Evolutionary conservation across 2,797 vertebrate species (phyloP).

Genomic region (Telmatherina bonti): DNA sequence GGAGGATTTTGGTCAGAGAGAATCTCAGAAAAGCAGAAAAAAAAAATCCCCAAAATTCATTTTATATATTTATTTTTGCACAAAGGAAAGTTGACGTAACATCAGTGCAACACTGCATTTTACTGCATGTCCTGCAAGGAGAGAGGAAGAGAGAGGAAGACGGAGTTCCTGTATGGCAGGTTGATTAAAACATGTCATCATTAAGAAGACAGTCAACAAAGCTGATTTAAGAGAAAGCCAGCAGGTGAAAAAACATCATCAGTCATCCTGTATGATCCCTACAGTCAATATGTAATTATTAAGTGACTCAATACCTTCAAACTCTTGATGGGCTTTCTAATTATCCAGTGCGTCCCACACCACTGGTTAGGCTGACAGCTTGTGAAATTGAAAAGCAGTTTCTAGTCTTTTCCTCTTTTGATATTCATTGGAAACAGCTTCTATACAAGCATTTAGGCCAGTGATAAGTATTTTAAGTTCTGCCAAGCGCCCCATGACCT

Average conservation of each 20-base stretch:
- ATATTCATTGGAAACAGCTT: slow-evolving; percentile 25
- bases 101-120: slow-evolving; percentile 38
- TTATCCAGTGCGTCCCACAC: neutral
- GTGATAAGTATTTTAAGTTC: neutral
- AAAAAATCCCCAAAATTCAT: neutral
- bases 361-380: neutral
- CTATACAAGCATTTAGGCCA: slow-evolving; percentile 23
- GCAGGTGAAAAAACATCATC: slow-evolving; percentile 13
- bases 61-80: slow-evolving; percentile 14
- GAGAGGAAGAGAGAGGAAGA: too few relatives aligned
- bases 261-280: neutral
- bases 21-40: neutral
- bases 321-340: neutral
- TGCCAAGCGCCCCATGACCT: too few relatives aligned
- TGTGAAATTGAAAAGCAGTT: neutral
- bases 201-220: slow-evolving; percentile 13
- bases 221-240: slow-evolving; percentile 13
- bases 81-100: slow-evolving; percentile 57
- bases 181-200: neutral
- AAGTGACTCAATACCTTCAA: slow-evolving; percentile 27
- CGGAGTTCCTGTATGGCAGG: neutral
- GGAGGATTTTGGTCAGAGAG: neutral
- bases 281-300: slow-evolving; percentile 26
- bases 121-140: slow-evolving; percentile 11
- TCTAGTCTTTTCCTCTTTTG: neutral